Evolutionary conservation across 1,140 invertebrate species (phyloP).

Genomic region (Sinella curviseta): DNA sequence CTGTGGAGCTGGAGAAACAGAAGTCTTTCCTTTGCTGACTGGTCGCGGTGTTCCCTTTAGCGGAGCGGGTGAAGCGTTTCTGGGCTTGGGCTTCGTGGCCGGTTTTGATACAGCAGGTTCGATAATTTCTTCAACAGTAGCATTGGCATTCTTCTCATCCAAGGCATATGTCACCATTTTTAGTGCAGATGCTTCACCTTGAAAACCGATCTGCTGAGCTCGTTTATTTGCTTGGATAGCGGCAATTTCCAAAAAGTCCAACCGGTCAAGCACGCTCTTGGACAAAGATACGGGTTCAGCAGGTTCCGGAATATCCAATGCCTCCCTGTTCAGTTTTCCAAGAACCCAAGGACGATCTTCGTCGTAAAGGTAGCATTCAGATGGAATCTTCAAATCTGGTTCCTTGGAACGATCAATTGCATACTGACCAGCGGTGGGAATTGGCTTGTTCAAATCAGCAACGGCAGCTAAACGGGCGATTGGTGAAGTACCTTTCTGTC

Average conservation of each 20-base stretch:
- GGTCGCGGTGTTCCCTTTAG: too few species aligned
- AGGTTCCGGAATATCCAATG: background rate
- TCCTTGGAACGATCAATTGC: background rate
- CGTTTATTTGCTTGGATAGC: too few species aligned
- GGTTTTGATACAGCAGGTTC: too few species aligned
- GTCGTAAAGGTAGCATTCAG: background rate
- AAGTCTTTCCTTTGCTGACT: too few species aligned
- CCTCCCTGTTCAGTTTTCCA: background rate
- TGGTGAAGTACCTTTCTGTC: too few species aligned
- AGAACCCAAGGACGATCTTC: background rate
- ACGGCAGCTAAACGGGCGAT: background rate
- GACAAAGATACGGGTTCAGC: background rate
- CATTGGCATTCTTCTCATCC: too few species aligned
- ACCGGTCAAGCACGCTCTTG: background rate
- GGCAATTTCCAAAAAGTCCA: background rate
- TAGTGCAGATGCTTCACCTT: too few species aligned
- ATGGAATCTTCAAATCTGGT: background rate
- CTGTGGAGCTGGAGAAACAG: too few species aligned
- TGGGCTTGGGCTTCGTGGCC: too few species aligned
- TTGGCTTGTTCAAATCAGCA: background rate
- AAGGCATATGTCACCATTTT: too few species aligned
- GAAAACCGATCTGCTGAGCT: background rate
- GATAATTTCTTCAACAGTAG: too few species aligned
- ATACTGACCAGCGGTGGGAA: background rate
- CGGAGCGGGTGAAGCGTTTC: too few species aligned